A percentile compares a stretch with the other conserved stretches of the same genome.
Evolutionary conservation across 2,888 invertebrate genomes (phyloP).

Genomic region (Adelphocoris suturalis): DNA sequence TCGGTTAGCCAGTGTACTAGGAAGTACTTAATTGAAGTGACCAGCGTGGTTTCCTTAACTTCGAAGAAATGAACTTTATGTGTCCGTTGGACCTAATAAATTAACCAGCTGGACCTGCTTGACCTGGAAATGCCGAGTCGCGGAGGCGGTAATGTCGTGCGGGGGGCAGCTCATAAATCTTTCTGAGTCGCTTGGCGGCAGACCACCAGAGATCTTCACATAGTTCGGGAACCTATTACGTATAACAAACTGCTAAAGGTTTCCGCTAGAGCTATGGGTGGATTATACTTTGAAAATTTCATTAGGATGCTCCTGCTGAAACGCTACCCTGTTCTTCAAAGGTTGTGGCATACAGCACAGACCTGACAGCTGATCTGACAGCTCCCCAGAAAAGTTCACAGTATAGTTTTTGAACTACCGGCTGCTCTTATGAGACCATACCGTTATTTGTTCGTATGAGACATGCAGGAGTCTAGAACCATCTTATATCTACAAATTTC

Average conservation of each 20-base stretch:
- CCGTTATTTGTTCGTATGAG: no score
- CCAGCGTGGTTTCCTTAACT: neutral
- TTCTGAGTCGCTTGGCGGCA: neutral
- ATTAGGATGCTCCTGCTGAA: no score
- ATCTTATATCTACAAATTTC: no score
- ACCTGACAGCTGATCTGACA: no score
- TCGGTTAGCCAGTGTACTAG: neutral
- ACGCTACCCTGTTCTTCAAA: no score
- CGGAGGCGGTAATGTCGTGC: constrained; percentile 38
- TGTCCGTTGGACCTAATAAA: constrained; percentile 30
- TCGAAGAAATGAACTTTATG: constrained; percentile 50
- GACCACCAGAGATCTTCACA: neutral
- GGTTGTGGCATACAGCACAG: no score
- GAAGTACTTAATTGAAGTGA: neutral
- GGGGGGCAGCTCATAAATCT: constrained; percentile 44
- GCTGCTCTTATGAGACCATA: no score
- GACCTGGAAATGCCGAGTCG: constrained; percentile 45
- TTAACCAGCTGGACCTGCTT: constrained; percentile 21
- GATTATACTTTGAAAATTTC: no score
- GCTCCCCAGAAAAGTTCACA: no score
- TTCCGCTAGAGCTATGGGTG: neutral
- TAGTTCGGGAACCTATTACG: neutral
- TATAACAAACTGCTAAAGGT: neutral
- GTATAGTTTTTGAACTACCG: no score
- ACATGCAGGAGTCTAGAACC: no score